These are phyloP conservation scores for Mus minutoides DNA, from an alignment of 2,797 vertebrate species.

Conservation along the genomic window DNA sequence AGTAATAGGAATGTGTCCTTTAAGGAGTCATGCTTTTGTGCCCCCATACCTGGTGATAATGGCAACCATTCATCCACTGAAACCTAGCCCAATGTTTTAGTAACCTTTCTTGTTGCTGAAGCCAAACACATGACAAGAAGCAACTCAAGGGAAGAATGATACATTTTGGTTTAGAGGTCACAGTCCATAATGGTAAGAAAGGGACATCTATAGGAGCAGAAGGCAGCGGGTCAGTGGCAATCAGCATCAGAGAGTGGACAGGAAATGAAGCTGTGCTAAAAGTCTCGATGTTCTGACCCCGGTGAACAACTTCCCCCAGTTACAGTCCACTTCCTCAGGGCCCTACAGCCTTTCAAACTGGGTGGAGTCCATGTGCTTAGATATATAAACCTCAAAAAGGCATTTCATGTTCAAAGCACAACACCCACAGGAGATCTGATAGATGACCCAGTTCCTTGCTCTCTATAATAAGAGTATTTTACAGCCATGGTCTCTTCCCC, in stretches of 20 bases:
- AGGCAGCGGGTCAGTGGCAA: background rate
- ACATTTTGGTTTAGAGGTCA: background rate
- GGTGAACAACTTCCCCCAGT: background rate
- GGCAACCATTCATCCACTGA: background rate
- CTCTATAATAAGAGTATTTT: background rate
- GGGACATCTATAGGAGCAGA: background rate
- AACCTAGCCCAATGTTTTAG: background rate
- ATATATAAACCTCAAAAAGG: background rate
- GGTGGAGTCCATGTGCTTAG: background rate
- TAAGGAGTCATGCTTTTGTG: background rate
- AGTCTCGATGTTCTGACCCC: too few relatives aligned
- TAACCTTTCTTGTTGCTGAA: background rate
- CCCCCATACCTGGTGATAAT: background rate
- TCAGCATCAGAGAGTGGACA: background rate
- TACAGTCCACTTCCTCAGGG: background rate
- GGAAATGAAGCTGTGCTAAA: background rate
- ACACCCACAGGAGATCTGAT: background rate
- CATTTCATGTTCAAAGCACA: background rate
- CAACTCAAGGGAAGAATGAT: background rate
- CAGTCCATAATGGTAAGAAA: background rate
- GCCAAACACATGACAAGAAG: background rate
- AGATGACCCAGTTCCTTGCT: background rate
- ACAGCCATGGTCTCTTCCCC: background rate
- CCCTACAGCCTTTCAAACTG: background rate
- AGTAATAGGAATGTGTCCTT: background rate